These are phyloP conservation scores for Oenanthe oenanthe DNA, from an alignment of 2,113 vertebrate species.

Conservation along the genomic window DNA sequence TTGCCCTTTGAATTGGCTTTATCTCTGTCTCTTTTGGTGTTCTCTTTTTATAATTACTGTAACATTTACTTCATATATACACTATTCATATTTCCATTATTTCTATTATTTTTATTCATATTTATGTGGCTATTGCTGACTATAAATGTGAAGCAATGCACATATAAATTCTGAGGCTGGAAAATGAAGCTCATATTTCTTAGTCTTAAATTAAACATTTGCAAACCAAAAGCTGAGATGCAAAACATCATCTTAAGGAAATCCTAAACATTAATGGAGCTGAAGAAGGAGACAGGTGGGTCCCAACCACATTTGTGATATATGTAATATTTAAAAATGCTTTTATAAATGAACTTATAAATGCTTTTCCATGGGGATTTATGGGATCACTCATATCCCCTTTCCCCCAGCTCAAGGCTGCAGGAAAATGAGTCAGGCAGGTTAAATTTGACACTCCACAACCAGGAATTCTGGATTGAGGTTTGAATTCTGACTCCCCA, in stretches of 20 bases:
- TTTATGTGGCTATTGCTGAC: background rate
- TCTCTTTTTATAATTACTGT: background rate
- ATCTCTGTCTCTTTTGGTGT: background rate
- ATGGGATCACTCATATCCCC: background rate
- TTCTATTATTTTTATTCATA: background rate
- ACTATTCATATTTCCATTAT: background rate
- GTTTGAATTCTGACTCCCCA: background rate
- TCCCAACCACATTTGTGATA: background rate
- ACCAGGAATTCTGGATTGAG: background rate
- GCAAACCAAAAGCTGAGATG: background rate
- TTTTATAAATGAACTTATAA: background rate
- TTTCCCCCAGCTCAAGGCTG: background rate
- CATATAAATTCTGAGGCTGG: background rate
- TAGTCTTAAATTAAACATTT: background rate
- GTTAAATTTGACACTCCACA: accelerated
- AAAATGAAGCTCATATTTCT: background rate
- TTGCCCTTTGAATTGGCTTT: background rate
- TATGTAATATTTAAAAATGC: too few species aligned
- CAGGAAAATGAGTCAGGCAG: background rate
- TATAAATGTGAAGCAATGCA: background rate
- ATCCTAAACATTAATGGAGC: background rate
- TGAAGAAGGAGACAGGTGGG: background rate
- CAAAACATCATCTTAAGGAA: background rate
- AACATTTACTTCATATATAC: background rate
- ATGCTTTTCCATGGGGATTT: background rate